These are phyloP conservation scores for Zygogramma bicolorata DNA, from an alignment of 2,888 invertebrate genomes.

Conservation along the genomic window DNA sequence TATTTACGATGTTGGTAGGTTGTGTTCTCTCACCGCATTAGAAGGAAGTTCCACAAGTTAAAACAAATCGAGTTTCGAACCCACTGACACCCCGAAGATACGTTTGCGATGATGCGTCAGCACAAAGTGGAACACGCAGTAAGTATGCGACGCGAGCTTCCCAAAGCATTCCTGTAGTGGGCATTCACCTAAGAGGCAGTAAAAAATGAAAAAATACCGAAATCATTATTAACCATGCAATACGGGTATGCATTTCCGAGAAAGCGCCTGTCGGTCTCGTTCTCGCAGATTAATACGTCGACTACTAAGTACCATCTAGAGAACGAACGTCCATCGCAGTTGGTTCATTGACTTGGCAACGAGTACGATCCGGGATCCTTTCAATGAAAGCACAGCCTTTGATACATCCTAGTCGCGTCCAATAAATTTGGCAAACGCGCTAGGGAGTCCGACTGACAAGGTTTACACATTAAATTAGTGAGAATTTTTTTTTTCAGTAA, in stretches of 20 bases:
- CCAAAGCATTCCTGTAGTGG: constrained; percentile 14
- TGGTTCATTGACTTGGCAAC: constrained; percentile 19
- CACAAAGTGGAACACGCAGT: not conserved
- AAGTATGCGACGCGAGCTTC: not conserved
- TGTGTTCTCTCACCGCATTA: too few relatives aligned
- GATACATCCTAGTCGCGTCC: too few relatives aligned
- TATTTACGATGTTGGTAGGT: too few relatives aligned
- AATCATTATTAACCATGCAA: constrained; percentile 9
- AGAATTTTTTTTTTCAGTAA: too few relatives aligned
- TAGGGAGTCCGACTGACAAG: too few relatives aligned
- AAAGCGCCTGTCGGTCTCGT: constrained; percentile 4
- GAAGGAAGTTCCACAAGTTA: too few relatives aligned
- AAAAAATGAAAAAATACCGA: not conserved
- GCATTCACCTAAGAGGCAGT: constrained; percentile 10
- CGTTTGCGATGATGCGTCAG: not conserved
- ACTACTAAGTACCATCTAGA: constrained; percentile 4
- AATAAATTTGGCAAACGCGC: too few relatives aligned
- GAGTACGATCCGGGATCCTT: not conserved
- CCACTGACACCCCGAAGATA: not conserved
- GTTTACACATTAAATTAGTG: too few relatives aligned
- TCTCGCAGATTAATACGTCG: constrained; percentile 4
- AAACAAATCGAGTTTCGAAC: too few relatives aligned
- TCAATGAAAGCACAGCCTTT: constrained; percentile 13
- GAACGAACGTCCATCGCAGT: not conserved
- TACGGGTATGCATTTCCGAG: constrained; percentile 12